Evolutionary conservation across 1,140 invertebrate genomes (phyloP).

Genomic region (Trichogramma pretiosum): DNA sequence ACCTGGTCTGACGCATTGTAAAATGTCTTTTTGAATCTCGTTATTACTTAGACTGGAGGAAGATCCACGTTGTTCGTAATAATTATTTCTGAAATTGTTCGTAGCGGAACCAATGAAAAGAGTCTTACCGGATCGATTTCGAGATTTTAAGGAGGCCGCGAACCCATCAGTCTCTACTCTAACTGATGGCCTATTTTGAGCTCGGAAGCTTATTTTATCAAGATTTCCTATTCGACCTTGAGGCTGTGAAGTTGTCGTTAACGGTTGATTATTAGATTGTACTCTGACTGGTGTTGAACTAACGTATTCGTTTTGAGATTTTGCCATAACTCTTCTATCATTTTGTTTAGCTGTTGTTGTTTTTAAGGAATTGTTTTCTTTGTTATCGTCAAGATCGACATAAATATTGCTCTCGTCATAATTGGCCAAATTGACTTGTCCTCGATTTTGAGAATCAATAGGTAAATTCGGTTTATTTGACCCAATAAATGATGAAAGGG

Average conservation of each 20-base stretch:
- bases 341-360: background rate
- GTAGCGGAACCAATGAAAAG: conserved; percentile 10
- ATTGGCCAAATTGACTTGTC: conserved; percentile 35
- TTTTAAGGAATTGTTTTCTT: conserved; percentile 17
- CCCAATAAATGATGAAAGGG: conserved; percentile 40
- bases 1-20: conserved; percentile 66
- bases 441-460: conserved; percentile 34
- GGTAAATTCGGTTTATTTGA: conserved; percentile 24
- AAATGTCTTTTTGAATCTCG: conserved; percentile 52
- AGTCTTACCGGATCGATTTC: conserved; percentile 21
- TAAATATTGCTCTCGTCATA: conserved; percentile 42
- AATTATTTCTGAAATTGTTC: conserved; percentile 9
- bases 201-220: background rate
- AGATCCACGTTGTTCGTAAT: conserved; percentile 47
- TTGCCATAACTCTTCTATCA: background rate
- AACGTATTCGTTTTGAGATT: conserved; percentile 6
- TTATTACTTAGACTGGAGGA: conserved; percentile 42
- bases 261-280: background rate
- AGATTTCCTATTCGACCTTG: background rate
- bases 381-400: conserved; percentile 35
- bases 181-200: conserved; percentile 2
- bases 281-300: conserved; percentile 8
- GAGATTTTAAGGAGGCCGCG: background rate
- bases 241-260: background rate
- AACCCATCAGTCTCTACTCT: conserved; percentile 2